Conservation (phyloP, 1,140 invertebrate genomes). For the Lerema accius region DNA sequence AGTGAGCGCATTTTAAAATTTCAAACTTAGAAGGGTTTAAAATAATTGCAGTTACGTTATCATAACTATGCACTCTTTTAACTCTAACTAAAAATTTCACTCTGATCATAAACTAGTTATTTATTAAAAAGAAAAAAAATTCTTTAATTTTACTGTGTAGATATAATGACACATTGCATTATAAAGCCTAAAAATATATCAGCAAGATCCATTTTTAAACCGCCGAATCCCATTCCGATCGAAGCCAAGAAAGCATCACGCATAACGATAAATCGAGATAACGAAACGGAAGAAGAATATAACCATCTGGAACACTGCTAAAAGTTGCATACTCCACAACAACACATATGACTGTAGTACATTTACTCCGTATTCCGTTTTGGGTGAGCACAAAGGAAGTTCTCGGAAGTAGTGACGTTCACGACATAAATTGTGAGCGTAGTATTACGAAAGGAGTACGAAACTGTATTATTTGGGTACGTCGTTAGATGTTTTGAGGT, state of each 20-base stretch:
- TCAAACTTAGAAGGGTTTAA: too few species aligned
- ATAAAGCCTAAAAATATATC: too few species aligned
- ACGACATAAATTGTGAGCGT: constrained; percentile 48
- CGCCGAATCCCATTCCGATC: not conserved
- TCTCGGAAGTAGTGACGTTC: constrained; percentile 32
- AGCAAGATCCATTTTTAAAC: too few species aligned
- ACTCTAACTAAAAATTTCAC: too few species aligned
- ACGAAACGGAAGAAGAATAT: constrained; percentile 32
- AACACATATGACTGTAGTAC: constrained; percentile 32
- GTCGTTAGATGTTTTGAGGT: too few species aligned
- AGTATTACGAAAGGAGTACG: constrained; percentile 39
- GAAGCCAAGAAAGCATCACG: constrained; percentile 20
- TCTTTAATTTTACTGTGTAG: too few species aligned
- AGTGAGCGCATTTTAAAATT: too few species aligned
- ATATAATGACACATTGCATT: too few species aligned
- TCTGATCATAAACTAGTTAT: too few species aligned
- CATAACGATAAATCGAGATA: constrained; percentile 18
- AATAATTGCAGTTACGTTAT: too few species aligned
- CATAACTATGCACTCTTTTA: too few species aligned
- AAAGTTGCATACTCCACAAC: constrained; percentile 36
- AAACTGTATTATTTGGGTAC: constrained; percentile 22
- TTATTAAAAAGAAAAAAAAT: constrained; percentile 12
- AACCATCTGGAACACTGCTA: constrained; percentile 34
- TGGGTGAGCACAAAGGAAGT: constrained; percentile 30
- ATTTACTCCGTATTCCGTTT: constrained; percentile 36